Base-by-base conservation (phyloP, 2,888 invertebrate species). In the Aphidius colemani region DNA sequence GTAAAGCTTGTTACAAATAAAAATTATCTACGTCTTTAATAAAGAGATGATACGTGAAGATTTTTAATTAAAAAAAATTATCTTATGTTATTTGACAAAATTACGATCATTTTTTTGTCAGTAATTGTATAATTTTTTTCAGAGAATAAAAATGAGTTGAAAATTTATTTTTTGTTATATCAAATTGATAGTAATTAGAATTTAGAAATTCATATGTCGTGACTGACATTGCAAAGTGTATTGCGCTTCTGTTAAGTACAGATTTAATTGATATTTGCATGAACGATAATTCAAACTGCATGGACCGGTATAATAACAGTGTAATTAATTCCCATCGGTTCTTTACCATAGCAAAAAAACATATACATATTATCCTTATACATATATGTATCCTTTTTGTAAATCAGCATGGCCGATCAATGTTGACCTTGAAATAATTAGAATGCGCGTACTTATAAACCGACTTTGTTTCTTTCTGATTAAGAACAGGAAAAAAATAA, bases 351-450 rank as follows among this genome's bases (percentile, higher is more conserved):
- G 30, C 6, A 48, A 2, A 57, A 30, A 30, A 5, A 30, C 5
- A 30, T 5, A 30, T 30, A 30, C 30, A 30, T 30, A 30, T 30
- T 30, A 30, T 30, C 30, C 30, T 30, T 30, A 30, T 30, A 30
- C 30, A 30, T 30, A 30, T 30, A 3, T 30, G 30, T 30, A 30
- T 30, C 30, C 5, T 30, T 30, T 30, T 30, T 30, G 44, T 18
- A 40, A 46, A 63, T 63, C 58, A 59, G 40, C 13, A 39, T 53
- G 53, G 63, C 45, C 43, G 63, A 63, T 63, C 53, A 66, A 65
- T 62, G 57, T 65, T 69, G 67, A 69, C 69, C 69, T 67, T 66
- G 67, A 65, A 66, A 69, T 69, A 67, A 69, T 69, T 69, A 69
- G 67, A 67, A 69, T 67, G 66, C 64, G 61, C 39, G 48, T 30